These are phyloP conservation scores for Lepidotrigona ventralis DNA, from an alignment of 1,140 invertebrate species.

Conservation along the genomic window DNA sequence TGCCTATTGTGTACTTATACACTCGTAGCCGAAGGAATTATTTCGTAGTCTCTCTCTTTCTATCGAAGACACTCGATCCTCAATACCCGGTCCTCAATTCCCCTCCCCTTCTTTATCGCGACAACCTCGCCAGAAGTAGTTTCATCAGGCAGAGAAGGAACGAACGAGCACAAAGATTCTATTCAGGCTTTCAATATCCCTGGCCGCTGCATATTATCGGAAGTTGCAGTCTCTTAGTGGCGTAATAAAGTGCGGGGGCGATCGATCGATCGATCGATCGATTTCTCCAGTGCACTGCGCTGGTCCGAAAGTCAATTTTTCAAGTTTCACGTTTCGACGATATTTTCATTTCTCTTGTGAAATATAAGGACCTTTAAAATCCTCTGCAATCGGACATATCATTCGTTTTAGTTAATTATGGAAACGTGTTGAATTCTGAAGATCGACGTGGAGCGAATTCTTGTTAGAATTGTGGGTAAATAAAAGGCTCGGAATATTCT, in stretches of 20 bases:
- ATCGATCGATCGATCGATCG: conserved; percentile 10
- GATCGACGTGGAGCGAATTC: too few relatives aligned
- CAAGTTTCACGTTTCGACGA: too few relatives aligned
- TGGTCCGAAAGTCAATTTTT: too few relatives aligned
- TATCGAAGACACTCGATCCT: conserved; percentile 34
- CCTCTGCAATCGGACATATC: too few relatives aligned
- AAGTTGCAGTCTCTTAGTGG: conserved; percentile 31
- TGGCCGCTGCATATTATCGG: not conserved
- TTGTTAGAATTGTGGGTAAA: too few relatives aligned
- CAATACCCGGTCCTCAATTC: not conserved
- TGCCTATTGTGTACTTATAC: conserved; percentile 38
- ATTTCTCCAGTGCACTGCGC: not conserved
- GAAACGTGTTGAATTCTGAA: too few relatives aligned
- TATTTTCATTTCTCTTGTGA: too few relatives aligned
- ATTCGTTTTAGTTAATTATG: too few relatives aligned
- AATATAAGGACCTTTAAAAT: too few relatives aligned
- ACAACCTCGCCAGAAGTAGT: conserved; percentile 32
- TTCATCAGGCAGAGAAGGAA: conserved; percentile 12
- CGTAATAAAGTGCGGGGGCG: conserved; percentile 3
- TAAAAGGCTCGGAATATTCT: too few relatives aligned
- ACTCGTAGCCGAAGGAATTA: conserved; percentile 38
- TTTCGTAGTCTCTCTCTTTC: conserved; percentile 18
- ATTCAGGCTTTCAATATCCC: conserved; percentile 43
- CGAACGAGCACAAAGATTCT: not conserved
- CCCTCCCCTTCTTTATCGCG: not conserved